Conservation (phyloP, 2,797 vertebrate genomes). For the Passerculus sandwichensis region DNA sequence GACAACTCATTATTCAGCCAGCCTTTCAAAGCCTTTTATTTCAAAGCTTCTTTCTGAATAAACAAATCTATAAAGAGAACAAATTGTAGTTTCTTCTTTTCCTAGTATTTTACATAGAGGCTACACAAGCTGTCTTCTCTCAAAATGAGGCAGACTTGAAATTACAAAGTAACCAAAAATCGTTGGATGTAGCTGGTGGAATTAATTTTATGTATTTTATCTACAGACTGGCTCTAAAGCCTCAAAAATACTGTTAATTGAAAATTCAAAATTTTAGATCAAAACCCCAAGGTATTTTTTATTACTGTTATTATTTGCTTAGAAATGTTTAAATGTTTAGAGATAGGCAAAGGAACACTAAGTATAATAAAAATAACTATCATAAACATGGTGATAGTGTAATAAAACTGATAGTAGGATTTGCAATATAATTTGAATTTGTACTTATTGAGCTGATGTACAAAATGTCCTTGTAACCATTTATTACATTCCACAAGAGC, state of each 20-base stretch:
- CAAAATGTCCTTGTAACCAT: background rate
- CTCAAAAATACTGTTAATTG: background rate
- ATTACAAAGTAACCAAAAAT: conserved; percentile 10
- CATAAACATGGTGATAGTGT: background rate
- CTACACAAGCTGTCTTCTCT: background rate
- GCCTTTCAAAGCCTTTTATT: conserved; percentile 62
- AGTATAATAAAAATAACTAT: background rate
- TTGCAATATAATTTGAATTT: background rate
- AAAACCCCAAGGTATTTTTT: background rate
- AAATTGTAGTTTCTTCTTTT: background rate
- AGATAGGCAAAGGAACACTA: background rate
- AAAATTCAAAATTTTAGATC: background rate
- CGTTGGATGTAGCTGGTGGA: background rate
- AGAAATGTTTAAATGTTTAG: background rate
- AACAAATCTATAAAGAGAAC: conserved; percentile 59
- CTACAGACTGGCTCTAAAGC: background rate
- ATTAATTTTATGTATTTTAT: background rate
- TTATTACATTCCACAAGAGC: background rate
- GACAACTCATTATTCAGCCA: conserved; percentile 48
- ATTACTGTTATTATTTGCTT: background rate
- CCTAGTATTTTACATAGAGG: background rate
- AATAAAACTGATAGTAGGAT: background rate
- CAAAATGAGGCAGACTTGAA: conserved; percentile 35
- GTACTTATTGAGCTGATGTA: background rate
- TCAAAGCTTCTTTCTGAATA: conserved; percentile 43